phyloP scores from a whole-genome alignment of 2,797 vertebrate species.

The Sebastes kiyomatsui region DNA sequence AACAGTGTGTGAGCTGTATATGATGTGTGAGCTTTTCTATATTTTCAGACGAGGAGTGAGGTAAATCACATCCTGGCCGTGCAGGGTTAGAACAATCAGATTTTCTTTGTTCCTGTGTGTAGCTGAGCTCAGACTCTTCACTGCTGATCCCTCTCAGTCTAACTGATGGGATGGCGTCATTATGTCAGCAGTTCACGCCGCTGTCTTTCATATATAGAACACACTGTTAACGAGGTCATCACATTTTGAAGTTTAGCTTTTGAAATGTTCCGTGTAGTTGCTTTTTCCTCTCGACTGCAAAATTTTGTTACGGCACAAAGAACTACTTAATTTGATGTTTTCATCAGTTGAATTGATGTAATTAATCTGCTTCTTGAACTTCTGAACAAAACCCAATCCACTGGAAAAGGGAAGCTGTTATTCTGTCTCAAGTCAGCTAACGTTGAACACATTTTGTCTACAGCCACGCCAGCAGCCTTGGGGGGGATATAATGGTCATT shows the following conservation, averaged over 20 bases:
- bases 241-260: neutral
- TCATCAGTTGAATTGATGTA: neutral
- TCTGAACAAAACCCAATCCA: neutral
- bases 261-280: neutral
- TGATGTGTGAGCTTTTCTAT: slow-evolving; percentile 54
- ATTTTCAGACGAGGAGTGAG: slow-evolving; percentile 27
- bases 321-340: neutral
- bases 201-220: neutral
- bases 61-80: slow-evolving; percentile 36
- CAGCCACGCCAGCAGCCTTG: neutral
- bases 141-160: neutral
- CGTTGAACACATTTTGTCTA: neutral
- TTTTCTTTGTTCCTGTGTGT: slow-evolving; percentile 16
- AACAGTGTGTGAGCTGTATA: slow-evolving; percentile 9
- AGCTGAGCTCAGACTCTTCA: slow-evolving; percentile 1
- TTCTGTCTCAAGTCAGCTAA: neutral
- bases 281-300: neutral
- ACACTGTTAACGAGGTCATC: neutral
- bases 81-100: slow-evolving; percentile 24
- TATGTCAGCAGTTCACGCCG: neutral
- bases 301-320: neutral
- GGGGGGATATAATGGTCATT: neutral
- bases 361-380: neutral
- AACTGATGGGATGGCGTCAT: neutral
- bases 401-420: neutral